phyloP scores from a whole-genome alignment of 2,113 vertebrate species.

The Mirza zaza region DNA sequence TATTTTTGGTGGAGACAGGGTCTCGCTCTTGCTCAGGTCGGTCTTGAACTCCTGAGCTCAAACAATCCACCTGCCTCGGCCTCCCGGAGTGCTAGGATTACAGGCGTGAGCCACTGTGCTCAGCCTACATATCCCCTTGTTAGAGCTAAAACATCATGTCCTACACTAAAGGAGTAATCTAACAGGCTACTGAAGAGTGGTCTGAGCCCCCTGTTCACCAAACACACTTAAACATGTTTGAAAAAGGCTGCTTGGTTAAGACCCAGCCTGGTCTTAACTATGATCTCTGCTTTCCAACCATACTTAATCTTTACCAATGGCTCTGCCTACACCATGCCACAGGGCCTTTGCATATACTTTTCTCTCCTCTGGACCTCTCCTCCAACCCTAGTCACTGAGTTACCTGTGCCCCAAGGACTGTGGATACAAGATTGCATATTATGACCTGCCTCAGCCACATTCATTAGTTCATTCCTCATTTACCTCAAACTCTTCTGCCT shows the following conservation, averaged over 20 bases:
- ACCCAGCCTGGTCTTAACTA: background rate
- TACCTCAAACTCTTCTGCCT: conserved; percentile 88
- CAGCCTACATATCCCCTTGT: background rate
- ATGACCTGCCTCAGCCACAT: background rate
- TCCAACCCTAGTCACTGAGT: background rate
- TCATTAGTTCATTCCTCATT: conserved; percentile 18
- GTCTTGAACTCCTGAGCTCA: too few relatives aligned
- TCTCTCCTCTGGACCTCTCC: background rate
- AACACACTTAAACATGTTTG: background rate
- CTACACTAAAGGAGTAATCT: background rate
- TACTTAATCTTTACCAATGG: background rate
- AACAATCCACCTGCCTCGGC: too few relatives aligned
- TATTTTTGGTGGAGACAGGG: too few relatives aligned
- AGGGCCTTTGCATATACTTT: background rate
- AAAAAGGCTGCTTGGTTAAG: background rate
- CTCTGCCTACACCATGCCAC: background rate
- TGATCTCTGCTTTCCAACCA: background rate
- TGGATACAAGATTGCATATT: background rate
- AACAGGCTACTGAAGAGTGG: background rate
- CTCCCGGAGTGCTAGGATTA: too few relatives aligned
- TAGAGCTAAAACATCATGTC: background rate
- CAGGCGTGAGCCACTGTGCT: too few relatives aligned
- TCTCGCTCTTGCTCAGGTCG: too few relatives aligned
- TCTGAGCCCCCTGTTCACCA: background rate
- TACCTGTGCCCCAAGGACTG: background rate